Evolutionary conservation across 2,888 invertebrate species (phyloP).

Genomic region (Idaea dimidiata): DNA sequence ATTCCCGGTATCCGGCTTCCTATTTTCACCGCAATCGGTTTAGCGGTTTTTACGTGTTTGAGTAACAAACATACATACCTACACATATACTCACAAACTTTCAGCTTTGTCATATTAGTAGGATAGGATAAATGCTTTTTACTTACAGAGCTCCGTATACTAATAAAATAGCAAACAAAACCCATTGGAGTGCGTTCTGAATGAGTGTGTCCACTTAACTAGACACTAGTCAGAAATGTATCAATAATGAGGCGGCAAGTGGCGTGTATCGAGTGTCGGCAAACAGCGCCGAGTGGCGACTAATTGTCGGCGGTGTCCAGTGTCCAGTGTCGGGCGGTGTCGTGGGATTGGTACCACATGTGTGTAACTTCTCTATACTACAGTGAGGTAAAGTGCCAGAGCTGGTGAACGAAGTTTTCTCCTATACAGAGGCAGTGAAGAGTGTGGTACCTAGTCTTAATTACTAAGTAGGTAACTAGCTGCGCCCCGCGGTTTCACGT

Average conservation of each 20-base stretch:
- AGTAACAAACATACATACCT: no score
- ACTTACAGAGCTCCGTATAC: not conserved
- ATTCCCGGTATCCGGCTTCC: no score
- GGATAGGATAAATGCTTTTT: not conserved
- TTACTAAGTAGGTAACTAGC: no score
- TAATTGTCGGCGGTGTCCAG: constrained; percentile 20
- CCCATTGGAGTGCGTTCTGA: not conserved
- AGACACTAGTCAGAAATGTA: constrained; percentile 10
- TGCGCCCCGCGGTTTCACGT: no score
- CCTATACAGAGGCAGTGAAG: no score
- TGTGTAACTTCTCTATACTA: not conserved
- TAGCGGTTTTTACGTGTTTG: no score
- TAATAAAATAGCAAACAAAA: not conserved
- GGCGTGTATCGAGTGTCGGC: constrained; percentile 27
- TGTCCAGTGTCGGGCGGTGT: constrained; percentile 24
- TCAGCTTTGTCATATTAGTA: no score
- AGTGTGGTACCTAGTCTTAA: no score
- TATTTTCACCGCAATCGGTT: no score
- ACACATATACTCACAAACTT: no score
- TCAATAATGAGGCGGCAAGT: constrained; percentile 7
- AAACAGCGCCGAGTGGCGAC: constrained; percentile 33
- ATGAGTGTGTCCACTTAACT: not conserved
- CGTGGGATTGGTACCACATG: constrained; percentile 11
- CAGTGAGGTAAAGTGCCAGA: no score
- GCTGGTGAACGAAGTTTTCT: no score